Percentiles rank a stretch among this genome's conserved stretches.
phyloP scores from a whole-genome alignment of 2,113 vertebrate species.

The Labeo rohita region DNA sequence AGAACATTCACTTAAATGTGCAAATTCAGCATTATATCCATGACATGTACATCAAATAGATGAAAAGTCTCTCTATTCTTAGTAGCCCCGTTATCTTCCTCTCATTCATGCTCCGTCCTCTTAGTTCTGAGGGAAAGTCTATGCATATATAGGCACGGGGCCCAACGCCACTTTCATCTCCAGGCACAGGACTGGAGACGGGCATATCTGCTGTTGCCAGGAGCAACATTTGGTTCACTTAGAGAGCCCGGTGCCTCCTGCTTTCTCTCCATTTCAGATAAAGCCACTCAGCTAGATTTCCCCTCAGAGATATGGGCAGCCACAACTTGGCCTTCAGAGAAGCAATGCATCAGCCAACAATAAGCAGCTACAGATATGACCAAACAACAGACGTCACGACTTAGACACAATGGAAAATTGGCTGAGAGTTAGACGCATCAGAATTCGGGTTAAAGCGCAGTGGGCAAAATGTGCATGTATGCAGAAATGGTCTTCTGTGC shows the following conservation, averaged over 20 bases:
- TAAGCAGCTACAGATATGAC: constrained; percentile 45
- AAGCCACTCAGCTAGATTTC: constrained; percentile 53
- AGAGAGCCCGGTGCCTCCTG: constrained; percentile 29
- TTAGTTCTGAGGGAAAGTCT: constrained; percentile 27
- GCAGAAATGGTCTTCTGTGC: background rate
- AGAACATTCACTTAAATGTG: background rate
- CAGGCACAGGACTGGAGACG: constrained; percentile 43
- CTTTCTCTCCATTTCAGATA: constrained; percentile 55
- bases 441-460: constrained; percentile 24
- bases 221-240: constrained; percentile 56
- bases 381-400: constrained; percentile 48
- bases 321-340: constrained; percentile 42
- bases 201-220: constrained; percentile 51
- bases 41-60: constrained; percentile 2
- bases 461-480: constrained; percentile 4
- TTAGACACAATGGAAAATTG: constrained; percentile 43
- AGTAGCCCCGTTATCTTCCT: constrained; percentile 19
- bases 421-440: background rate
- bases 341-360: constrained; percentile 35
- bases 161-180: constrained; percentile 40
- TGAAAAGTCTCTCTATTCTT: constrained; percentile 12
- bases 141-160: constrained; percentile 28
- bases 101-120: background rate
- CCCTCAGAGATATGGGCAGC: constrained; percentile 51
- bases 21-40: background rate